A percentile compares a stretch with the other conserved stretches of the same genome.
Conservation (phyloP, 2,797 vertebrate species). For the Mus minutoides region DNA sequence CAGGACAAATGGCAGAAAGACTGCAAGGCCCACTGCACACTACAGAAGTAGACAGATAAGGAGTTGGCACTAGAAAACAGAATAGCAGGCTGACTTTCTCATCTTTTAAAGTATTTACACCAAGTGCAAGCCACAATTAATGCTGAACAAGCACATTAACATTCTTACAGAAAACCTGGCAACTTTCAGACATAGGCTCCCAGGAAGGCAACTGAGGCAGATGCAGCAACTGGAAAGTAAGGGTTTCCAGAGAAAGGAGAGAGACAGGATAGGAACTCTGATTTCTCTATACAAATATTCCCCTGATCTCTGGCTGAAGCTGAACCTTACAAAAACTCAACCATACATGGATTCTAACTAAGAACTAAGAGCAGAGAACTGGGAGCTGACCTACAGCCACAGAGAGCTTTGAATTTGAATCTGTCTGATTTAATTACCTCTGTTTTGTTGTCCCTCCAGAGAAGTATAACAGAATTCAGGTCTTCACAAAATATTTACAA, state of each 20-base stretch:
- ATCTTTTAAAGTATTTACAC: not conserved
- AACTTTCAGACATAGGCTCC: not conserved
- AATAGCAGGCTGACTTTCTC: not conserved
- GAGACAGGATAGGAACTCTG: not conserved
- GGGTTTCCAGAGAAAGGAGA: not conserved
- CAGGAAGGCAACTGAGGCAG: not conserved
- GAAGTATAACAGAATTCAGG: not conserved
- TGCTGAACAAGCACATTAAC: not conserved
- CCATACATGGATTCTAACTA: not conserved
- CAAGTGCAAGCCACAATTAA: not conserved
- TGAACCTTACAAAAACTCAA: not conserved
- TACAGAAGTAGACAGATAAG: not conserved
- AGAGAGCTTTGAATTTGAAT: slow-evolving; percentile 21
- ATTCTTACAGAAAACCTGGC: not conserved
- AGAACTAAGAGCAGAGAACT: slow-evolving; percentile 22
- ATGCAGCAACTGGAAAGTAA: not conserved
- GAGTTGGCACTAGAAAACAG: not conserved
- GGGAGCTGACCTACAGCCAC: not conserved
- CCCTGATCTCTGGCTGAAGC: not conserved
- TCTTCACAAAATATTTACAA: slow-evolving; percentile 29
- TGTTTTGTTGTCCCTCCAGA: not conserved
- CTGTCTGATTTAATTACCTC: slow-evolving; percentile 32
- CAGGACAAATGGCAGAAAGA: not conserved
- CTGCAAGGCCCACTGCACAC: too few relatives aligned
- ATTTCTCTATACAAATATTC: not conserved